A percentile compares a stretch with the other conserved stretches of the same genome.
Evolutionary conservation across 2,113 vertebrate genomes (phyloP).

Genomic region (Alouatta palliata): DNA sequence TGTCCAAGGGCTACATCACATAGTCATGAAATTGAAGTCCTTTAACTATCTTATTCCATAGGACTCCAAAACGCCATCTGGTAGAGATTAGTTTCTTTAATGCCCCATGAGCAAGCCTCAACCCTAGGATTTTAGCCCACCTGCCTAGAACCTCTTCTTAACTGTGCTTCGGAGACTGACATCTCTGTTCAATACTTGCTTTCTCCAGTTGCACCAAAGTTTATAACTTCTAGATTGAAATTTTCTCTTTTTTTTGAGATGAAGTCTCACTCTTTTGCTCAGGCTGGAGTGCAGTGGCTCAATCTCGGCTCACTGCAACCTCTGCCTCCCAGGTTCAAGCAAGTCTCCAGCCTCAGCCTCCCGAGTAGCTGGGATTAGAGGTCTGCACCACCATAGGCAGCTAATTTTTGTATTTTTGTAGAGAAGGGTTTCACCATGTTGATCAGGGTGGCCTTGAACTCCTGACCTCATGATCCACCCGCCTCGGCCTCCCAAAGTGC

Average conservation of each 20-base stretch:
- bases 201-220: background rate
- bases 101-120: background rate
- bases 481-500: no score
- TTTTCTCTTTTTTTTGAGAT: background rate
- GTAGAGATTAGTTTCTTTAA: constrained; percentile 29
- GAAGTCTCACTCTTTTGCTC: no score
- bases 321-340: no score
- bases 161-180: background rate
- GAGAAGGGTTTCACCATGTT: no score
- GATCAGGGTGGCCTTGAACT: no score
- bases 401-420: no score
- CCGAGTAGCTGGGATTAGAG: no score
- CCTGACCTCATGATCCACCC: no score
- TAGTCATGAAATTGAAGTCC: background rate
- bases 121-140: background rate
- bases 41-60: background rate
- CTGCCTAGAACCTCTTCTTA: background rate
- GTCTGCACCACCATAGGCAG: fast-evolving
- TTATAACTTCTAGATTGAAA: background rate
- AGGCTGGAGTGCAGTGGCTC: no score
- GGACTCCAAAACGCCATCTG: background rate
- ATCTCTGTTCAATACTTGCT: background rate
- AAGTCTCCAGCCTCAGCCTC: no score
- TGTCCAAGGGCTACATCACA: background rate
- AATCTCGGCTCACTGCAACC: no score